Base-by-base conservation (phyloP, 2,888 invertebrate species). In the Tridacna crocea region DNA sequence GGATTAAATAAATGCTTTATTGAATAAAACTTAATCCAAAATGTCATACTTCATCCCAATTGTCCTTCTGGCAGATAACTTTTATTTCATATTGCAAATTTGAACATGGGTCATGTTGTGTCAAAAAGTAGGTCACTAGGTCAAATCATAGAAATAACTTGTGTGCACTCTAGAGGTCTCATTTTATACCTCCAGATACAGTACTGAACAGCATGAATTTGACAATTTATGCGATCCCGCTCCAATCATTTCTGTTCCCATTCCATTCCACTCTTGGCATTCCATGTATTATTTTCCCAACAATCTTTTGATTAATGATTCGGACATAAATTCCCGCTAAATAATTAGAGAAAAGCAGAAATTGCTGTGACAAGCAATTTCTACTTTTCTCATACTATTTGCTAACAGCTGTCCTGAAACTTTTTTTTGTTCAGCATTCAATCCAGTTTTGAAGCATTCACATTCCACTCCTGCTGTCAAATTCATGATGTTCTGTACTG, bases 251-350 rank as follows among this genome's bases (percentile, higher is more conserved):
- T 24, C 60, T 24, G 60, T 60, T 60, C 60, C n/a, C 60, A 60
- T 60, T 60, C 60, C 60, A 60, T 60, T 60, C 60, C n/a, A 24
- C 60, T 60, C 60, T 19, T 19, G n/a, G 60, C 60, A n/a, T 60
- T 60, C 60, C 60, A 60, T 60, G 60, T 60, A 60, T 60, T 60
- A 60, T 60, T 60, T n/a, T 22, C 11, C 60, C 60, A 60, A 10
- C 60, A 60, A 19, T 60, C 60, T 15, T n/a, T 60, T 60, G 36
- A 36, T 36, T 36, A 36, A 36, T 36, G 36, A 36, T 36, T 60
- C 60, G 36, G 61, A 72, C 55, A 58, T 55, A 72, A 58, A 60
- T 77, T 55, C 51, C 66, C 55, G 15, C 12, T 51, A 63, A 65
- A 17, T 77, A 70, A 36, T 36, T 36, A 4, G 36, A 36, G 36